Evolutionary conservation across 2,113 vertebrate species (phyloP).

Genomic region (Phrynosoma blainvillii): DNA sequence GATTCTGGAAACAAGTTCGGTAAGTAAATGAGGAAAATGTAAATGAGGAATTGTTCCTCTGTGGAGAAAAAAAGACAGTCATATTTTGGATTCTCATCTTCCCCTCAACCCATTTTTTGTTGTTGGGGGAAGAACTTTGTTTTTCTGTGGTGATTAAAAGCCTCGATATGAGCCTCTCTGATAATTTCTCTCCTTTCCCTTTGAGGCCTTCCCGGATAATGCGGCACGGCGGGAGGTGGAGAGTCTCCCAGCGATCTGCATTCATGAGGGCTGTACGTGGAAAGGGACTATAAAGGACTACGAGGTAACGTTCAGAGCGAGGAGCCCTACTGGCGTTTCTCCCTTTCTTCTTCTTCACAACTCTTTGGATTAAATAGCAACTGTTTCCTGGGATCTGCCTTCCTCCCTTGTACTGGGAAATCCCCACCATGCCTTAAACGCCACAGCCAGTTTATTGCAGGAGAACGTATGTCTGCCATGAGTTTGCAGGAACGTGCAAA

Average conservation of each 20-base stretch:
- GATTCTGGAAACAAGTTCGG: conserved; percentile 87
- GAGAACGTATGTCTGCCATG: not conserved
- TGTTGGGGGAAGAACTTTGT: too few species aligned
- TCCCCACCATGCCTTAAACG: not conserved
- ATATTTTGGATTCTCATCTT: too few species aligned
- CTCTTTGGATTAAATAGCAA: not conserved
- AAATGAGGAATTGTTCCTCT: too few species aligned
- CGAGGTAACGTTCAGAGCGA: conserved; percentile 76
- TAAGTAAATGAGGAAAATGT: conserved; percentile 77
- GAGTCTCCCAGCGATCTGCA: conserved; percentile 86
- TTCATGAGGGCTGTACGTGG: conserved; percentile 85
- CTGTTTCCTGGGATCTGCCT: not conserved
- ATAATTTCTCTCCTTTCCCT: not conserved
- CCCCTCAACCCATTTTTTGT: not conserved
- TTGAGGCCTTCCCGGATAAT: conserved; percentile 92
- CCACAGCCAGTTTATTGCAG: not conserved
- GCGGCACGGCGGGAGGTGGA: conserved; percentile 92
- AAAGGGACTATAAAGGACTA: conserved; percentile 92
- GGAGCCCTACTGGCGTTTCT: not conserved
- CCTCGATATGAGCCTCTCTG: too few species aligned
- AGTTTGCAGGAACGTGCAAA: too few species aligned
- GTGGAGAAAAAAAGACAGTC: too few species aligned
- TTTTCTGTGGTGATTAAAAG: too few species aligned
- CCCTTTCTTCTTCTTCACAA: not conserved
- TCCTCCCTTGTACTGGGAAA: not conserved